Evolutionary conservation across 2,113 vertebrate species (phyloP), one percentile per base, ranked within the genome.

Genomic region (Brachyistius frenatus): DNA sequence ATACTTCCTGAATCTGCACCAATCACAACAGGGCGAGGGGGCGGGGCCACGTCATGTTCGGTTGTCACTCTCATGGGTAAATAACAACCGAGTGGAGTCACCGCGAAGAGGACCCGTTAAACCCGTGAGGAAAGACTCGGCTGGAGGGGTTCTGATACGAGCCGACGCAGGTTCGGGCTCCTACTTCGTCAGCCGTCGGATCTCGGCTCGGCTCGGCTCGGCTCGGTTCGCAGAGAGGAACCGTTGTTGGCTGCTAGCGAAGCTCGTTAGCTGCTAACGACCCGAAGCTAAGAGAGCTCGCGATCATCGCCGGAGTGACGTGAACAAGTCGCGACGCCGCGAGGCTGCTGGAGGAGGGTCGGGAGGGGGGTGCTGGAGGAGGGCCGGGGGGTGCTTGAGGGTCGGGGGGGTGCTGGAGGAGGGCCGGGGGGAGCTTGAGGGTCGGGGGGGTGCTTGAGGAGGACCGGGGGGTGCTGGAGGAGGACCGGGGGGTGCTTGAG

Each of bases 51-150:
- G 57, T 39, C 77, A 77, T 0, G 91, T 92, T 94, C 71, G 94
- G 93, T 92, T 94, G 92, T 92, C 86, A 54, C 78, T 79, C 76
- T 87, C 73, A 79, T 91, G 89, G 92, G 86, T 84, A 89, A 87
- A 93, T 87, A 94, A 93, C 89, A 93, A 94, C 88, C 93, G 93
- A 80, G 78, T 31, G 31, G 79, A 92, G 86, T 90, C 91, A 85
- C 83, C 41, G 7, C 0, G 9, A 78, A 56, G 55, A 66, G 35
- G 55, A 66, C 7, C 47, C 0, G 11, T 2, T 2, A 4, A 46
- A 44, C 7, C 33, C 9, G 3, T 3, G 44, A n/a, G n/a, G 66
- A 66, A 50, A 54, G 41, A 53, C 32, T n/a, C 58, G 57, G 7
- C 9, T 5, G 46, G 35, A 8, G 37, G 15, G 14, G 6, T 66